Evolutionary conservation across 2,888 invertebrate genomes (phyloP).

Genomic region (Hydriomena furcata): DNA sequence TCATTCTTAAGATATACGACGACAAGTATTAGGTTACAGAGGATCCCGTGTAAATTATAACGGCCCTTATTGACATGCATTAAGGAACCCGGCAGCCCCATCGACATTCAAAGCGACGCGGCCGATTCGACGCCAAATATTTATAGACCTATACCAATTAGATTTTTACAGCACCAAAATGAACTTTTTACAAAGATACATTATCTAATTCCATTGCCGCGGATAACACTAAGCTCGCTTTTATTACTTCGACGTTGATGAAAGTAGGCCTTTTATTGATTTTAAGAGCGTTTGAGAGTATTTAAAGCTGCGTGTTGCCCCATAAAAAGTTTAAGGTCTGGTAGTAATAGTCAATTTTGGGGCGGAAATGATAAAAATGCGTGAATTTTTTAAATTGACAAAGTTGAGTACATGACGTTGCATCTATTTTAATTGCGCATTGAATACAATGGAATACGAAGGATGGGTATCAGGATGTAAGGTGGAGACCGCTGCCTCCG

Average conservation of each 20-base stretch:
- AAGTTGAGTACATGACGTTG: background rate
- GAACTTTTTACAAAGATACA: constrained; percentile 70
- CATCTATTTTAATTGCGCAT: constrained; percentile 8
- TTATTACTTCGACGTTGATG: constrained; percentile 76
- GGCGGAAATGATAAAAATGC: constrained; percentile 43
- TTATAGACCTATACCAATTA: constrained; percentile 72
- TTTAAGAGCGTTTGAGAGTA: constrained; percentile 75
- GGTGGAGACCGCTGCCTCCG: constrained; percentile 17
- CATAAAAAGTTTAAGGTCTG: constrained; percentile 70
- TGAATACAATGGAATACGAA: constrained; percentile 8
- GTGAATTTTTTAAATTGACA: constrained; percentile 21
- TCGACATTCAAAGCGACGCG: constrained; percentile 64
- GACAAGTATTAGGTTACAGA: constrained; percentile 56
- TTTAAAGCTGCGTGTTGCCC: constrained; percentile 68
- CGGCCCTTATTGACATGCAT: constrained; percentile 73
- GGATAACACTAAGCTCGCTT: constrained; percentile 76
- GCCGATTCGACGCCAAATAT: constrained; percentile 64
- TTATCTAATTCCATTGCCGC: constrained; percentile 73
- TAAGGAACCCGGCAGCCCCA: constrained; percentile 58
- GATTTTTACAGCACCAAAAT: constrained; percentile 69
- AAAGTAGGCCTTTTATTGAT: constrained; percentile 79
- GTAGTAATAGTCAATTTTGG: constrained; percentile 64
- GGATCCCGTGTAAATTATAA: constrained; percentile 58
- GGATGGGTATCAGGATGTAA: constrained; percentile 19
- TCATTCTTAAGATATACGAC: constrained; percentile 55